A percentile compares a stretch with the other conserved stretches of the same genome.
Evolutionary conservation across 2,113 vertebrate genomes (phyloP).

Genomic region (Helogale parvula): DNA sequence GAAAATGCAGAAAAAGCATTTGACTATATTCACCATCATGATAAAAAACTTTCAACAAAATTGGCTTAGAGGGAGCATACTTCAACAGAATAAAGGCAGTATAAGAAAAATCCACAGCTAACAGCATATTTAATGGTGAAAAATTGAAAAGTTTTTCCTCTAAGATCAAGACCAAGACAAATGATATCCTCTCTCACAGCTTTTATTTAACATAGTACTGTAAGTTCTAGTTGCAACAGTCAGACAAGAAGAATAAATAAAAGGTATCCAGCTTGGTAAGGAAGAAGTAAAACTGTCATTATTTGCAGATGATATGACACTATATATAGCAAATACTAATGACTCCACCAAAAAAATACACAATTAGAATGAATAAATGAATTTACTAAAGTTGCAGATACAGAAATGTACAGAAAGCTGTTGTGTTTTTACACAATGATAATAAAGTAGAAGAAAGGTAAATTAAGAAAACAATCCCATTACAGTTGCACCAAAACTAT

Average conservation of each 20-base stretch:
- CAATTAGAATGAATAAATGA: not conserved
- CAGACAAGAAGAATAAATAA: not conserved
- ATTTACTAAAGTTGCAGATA: not conserved
- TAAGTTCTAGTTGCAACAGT: not conserved
- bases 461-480: not conserved
- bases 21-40: not conserved
- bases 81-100: not conserved
- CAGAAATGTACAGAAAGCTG: not conserved
- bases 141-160: not conserved
- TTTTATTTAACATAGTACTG: not conserved
- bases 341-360: not conserved
- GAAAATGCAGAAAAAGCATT: not conserved
- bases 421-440: not conserved
- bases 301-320: not conserved
- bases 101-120: not conserved
- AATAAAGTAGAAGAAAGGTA: not conserved
- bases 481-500: not conserved
- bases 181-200: not conserved
- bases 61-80: not conserved
- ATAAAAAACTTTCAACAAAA: not conserved
- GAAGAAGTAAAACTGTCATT: not conserved
- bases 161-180: not conserved
- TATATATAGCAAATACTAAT: not conserved
- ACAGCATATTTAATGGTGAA: not conserved
- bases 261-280: not conserved